These are phyloP conservation scores for Drosophila percnosoma DNA, from an alignment of 2,888 invertebrate genomes.

Conservation along the genomic window DNA sequence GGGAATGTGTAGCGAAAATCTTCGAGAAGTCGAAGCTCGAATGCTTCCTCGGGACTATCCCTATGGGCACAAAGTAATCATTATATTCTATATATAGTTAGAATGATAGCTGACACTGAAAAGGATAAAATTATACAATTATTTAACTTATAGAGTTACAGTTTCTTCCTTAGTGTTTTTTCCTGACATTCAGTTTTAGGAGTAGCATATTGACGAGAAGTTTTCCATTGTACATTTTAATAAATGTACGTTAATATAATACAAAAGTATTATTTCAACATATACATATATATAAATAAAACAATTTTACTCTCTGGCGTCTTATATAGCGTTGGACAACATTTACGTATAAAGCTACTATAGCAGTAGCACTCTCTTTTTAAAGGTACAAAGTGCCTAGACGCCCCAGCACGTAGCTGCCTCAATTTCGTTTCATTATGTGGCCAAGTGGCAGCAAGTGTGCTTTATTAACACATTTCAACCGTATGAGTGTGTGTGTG, in stretches of 20 bases:
- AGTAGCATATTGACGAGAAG: not conserved
- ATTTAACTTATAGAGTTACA: not conserved
- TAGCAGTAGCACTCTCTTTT: slow-evolving; percentile 31
- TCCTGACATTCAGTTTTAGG: not conserved
- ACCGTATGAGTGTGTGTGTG: slow-evolving; percentile 11
- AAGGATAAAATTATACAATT: not conserved
- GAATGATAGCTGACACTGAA: not conserved
- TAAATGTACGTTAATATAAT: not conserved
- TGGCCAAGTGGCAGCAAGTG: slow-evolving; percentile 80
- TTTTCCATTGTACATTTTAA: not conserved
- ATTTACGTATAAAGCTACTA: slow-evolving; percentile 16
- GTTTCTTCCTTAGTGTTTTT: not conserved
- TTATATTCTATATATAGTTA: not conserved
- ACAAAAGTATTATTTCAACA: not conserved
- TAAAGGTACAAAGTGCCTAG: slow-evolving; percentile 29
- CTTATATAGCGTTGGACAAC: not conserved
- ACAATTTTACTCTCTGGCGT: not conserved
- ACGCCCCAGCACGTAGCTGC: slow-evolving; percentile 57
- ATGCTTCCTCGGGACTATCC: slow-evolving; percentile 2
- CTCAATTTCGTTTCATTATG: slow-evolving; percentile 79
- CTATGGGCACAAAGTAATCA: not conserved
- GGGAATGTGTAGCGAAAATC: slow-evolving; percentile 6
- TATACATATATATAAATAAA: not conserved
- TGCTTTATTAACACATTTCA: slow-evolving; percentile 79
- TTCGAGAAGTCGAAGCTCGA: slow-evolving; percentile 14